Percentiles rank a stretch among this genome's conserved stretches.
Evolutionary conservation across 2,888 invertebrate species (phyloP).

Genomic region (Lordiphosa andalusiaca): DNA sequence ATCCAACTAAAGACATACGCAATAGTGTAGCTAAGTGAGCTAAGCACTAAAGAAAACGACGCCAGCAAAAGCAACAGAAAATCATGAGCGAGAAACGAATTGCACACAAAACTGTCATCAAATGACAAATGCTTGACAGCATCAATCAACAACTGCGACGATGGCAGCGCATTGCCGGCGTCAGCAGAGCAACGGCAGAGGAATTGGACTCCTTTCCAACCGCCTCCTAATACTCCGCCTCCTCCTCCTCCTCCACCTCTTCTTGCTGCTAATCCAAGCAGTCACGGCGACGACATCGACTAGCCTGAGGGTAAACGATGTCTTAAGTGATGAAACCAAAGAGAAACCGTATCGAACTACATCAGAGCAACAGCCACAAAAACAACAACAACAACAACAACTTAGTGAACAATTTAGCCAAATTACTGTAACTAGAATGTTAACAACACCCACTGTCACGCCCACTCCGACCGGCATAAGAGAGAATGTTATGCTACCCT

Average conservation of each 20-base stretch:
- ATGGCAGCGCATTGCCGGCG: slow-evolving; percentile 62
- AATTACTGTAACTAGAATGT: slow-evolving; percentile 43
- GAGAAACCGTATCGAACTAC: slow-evolving; percentile 27
- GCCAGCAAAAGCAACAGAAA: slow-evolving; percentile 38
- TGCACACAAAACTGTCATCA: slow-evolving; percentile 79
- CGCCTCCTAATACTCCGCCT: slow-evolving; percentile 21
- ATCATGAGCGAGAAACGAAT: slow-evolving; percentile 77
- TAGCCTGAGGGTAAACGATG: slow-evolving; percentile 18
- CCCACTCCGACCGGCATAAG: slow-evolving; percentile 60
- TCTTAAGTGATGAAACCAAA: slow-evolving; percentile 37
- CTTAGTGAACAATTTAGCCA: slow-evolving; percentile 36
- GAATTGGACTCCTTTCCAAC: slow-evolving; percentile 11
- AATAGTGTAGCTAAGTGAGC: slow-evolving; percentile 8
- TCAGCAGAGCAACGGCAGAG: slow-evolving; percentile 37
- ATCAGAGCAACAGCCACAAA: slow-evolving; percentile 8
- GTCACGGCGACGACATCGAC: slow-evolving; percentile 21
- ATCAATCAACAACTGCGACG: slow-evolving; percentile 69
- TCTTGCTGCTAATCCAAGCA: slow-evolving; percentile 20
- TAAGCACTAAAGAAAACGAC: slow-evolving; percentile 13
- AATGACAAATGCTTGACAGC: slow-evolving; percentile 79
- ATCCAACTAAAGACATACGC: slow-evolving; percentile 19
- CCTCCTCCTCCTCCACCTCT: slow-evolving; percentile 27
- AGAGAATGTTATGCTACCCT: slow-evolving; percentile 79
- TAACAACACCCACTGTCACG: slow-evolving; percentile 26
- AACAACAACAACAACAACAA: slow-evolving; percentile 9